These are phyloP conservation scores for Manis crassicaudata DNA, from an alignment of 2,797 vertebrate genomes.

Conservation along the genomic window DNA sequence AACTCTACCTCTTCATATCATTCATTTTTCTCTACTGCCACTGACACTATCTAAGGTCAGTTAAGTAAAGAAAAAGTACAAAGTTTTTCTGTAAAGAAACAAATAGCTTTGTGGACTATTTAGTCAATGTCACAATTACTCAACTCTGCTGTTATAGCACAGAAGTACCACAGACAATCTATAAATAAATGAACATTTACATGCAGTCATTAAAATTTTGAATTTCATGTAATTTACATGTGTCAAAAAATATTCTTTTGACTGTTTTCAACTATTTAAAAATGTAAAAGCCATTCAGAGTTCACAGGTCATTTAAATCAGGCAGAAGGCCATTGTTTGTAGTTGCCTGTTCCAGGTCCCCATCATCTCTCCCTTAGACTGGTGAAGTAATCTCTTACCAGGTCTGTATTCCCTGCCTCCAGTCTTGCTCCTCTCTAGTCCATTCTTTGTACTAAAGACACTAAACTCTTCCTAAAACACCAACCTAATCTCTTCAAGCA, in stretches of 20 bases:
- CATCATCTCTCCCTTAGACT: not conserved
- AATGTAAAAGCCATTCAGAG: not conserved
- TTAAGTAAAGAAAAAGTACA: too few relatives aligned
- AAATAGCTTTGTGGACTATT: not conserved
- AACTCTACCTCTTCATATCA: not conserved
- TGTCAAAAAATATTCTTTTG: conserved; percentile 24
- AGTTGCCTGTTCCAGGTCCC: not conserved
- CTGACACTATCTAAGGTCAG: not conserved
- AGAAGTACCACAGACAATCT: not conserved
- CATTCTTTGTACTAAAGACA: not conserved
- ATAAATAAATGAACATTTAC: not conserved
- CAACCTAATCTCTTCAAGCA: not conserved
- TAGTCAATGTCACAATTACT: not conserved
- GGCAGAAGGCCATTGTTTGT: not conserved
- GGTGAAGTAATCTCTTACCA: not conserved
- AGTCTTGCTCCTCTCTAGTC: not conserved
- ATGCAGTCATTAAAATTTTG: not conserved
- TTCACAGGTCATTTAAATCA: not conserved
- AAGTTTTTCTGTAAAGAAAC: not conserved
- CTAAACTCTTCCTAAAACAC: not conserved
- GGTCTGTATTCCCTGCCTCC: too few relatives aligned
- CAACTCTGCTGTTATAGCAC: not conserved
- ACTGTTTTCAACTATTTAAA: conserved; percentile 11
- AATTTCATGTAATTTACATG: not conserved
- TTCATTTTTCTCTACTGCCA: not conserved